A percentile compares a stretch with the other conserved stretches of the same genome.
These are phyloP conservation scores for Spodoptera exigua DNA, from an alignment of 2,888 invertebrate genomes.

Conservation along the genomic window DNA sequence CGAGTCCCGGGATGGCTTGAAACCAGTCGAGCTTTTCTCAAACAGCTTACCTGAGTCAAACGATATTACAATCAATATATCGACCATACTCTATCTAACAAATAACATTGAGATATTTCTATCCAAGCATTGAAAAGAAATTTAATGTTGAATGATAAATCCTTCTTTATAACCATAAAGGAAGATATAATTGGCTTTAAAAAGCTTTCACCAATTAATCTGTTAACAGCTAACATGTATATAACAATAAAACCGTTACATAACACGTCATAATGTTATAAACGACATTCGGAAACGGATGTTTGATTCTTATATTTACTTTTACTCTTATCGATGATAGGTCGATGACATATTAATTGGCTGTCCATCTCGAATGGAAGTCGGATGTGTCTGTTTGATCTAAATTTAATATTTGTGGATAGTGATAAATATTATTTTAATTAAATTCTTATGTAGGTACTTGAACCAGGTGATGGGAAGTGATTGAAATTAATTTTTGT, in stretches of 20 bases:
- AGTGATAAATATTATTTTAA: conserved; percentile 1
- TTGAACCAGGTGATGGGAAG: too few relatives aligned
- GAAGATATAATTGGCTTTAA: conserved; percentile 8
- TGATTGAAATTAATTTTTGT: too few relatives aligned
- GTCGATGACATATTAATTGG: conserved; percentile 51
- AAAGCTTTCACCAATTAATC: conserved; percentile 32
- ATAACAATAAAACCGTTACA: conserved; percentile 24
- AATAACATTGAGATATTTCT: too few relatives aligned
- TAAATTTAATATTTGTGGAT: background rate
- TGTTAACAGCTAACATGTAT: conserved; percentile 10
- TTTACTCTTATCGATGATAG: conserved; percentile 60
- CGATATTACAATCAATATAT: too few relatives aligned
- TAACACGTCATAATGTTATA: conserved; percentile 47
- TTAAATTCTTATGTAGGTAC: too few relatives aligned
- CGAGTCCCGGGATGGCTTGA: too few relatives aligned
- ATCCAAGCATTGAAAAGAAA: too few relatives aligned
- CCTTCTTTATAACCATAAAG: conserved; percentile 28
- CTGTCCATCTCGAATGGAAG: conserved; percentile 14
- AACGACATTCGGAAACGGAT: conserved; percentile 66
- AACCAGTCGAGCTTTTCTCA: too few relatives aligned
- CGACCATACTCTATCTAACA: too few relatives aligned
- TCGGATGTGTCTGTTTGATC: background rate
- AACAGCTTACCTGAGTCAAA: too few relatives aligned
- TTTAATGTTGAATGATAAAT: too few relatives aligned
- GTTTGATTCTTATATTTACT: conserved; percentile 67